A percentile compares a stretch with the other conserved stretches of the same genome.
Evolutionary conservation across 2,113 vertebrate species (phyloP).

Genomic region (Bostrychus sinensis): DNA sequence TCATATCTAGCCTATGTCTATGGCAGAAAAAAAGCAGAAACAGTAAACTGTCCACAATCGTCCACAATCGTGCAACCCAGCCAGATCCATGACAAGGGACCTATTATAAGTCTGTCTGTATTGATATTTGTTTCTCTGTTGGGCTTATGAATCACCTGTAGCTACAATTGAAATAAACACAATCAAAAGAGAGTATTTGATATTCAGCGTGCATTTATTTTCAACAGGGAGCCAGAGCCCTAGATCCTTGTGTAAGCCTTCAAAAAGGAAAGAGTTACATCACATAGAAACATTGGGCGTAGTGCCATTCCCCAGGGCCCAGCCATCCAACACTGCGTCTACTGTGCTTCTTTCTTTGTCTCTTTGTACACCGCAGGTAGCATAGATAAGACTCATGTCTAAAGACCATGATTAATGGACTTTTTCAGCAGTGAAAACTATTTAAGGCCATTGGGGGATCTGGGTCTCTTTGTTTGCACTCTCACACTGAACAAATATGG

Average conservation of each 20-base stretch:
- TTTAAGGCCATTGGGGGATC: neutral
- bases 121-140: slow-evolving; percentile 6
- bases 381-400: slow-evolving; percentile 41
- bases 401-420: slow-evolving; percentile 37
- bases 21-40: no score
- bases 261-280: slow-evolving; percentile 31
- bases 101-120: slow-evolving; percentile 7
- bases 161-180: slow-evolving; percentile 20
- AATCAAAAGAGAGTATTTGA: slow-evolving; percentile 21
- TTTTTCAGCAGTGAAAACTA: slow-evolving; percentile 27
- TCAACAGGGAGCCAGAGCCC: slow-evolving; percentile 5
- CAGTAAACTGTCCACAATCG: no score
- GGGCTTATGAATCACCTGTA: slow-evolving; percentile 20
- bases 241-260: slow-evolving; percentile 23
- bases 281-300: slow-evolving; percentile 26
- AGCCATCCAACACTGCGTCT: neutral
- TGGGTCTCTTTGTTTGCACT: slow-evolving; percentile 1
- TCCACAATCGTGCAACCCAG: no score
- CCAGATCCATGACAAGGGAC: slow-evolving; percentile 16
- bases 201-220: slow-evolving; percentile 41
- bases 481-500: slow-evolving; percentile 3
- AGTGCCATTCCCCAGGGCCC: neutral
- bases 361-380: slow-evolving; percentile 34
- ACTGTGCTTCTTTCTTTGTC: slow-evolving; percentile 11
- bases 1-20: no score